phyloP scores from a whole-genome alignment of 30 jellyfish, hydroid and myxozoan genomes.

The Turritopsis dohrnii region DNA sequence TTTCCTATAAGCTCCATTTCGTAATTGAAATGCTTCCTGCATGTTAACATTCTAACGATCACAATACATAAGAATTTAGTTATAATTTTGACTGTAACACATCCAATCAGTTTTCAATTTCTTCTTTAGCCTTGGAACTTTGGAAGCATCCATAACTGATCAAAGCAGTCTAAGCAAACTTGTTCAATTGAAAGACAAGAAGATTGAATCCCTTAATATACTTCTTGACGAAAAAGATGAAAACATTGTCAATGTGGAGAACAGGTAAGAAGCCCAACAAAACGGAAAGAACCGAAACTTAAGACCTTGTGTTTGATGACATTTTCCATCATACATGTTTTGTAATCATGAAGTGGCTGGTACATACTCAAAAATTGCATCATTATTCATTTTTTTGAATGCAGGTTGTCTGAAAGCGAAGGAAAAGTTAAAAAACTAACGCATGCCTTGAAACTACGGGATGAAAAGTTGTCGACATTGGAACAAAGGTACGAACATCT shows the following conservation, averaged over 20 bases:
- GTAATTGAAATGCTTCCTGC: too few species aligned
- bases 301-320: too few species aligned
- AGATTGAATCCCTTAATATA: slow-evolving; percentile 52
- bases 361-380: too few species aligned
- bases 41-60: too few species aligned
- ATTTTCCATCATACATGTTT: too few species aligned
- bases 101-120: background rate
- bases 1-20: too few species aligned
- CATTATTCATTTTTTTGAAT: background rate
- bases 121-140: slow-evolving; percentile 58
- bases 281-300: too few species aligned
- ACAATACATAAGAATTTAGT: too few species aligned
- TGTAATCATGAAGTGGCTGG: too few species aligned
- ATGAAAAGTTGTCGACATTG: slow-evolving; percentile 47
- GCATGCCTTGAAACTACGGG: slow-evolving; percentile 61
- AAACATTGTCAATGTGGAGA: slow-evolving; percentile 56
- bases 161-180: slow-evolving; percentile 84
- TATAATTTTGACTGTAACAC: too few species aligned
- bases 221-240: slow-evolving; percentile 72
- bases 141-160: slow-evolving; percentile 87
- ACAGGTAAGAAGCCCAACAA: slow-evolving; percentile 39
- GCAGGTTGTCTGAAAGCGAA: slow-evolving; percentile 59
- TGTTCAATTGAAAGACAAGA: slow-evolving; percentile 63
- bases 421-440: slow-evolving; percentile 47
- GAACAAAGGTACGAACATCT: slow-evolving; percentile 69